Evolutionary conservation across 53 echinoderm and acorn worm species (phyloP).

Genomic region (Pentamera pediparva): DNA sequence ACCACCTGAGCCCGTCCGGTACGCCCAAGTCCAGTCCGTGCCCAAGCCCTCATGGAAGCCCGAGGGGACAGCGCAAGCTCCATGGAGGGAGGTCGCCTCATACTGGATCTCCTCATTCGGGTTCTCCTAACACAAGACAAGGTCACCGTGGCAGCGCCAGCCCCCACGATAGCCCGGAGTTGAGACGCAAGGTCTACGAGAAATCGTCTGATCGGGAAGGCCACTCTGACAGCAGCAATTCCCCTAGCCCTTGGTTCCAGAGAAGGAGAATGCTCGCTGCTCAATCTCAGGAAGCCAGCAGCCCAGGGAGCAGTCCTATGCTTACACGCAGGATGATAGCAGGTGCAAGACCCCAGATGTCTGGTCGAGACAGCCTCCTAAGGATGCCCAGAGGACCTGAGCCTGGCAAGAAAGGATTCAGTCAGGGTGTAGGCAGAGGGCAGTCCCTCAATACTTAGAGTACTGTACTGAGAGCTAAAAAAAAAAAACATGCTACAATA

Average conservation of each 20-base stretch:
- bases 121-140: slow-evolving; percentile 27
- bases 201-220: slow-evolving; percentile 50
- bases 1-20: slow-evolving; percentile 76
- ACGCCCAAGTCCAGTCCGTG: slow-evolving; percentile 94
- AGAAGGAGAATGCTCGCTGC: slow-evolving; percentile 63
- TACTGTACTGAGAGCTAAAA: too few species aligned
- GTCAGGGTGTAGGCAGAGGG: slow-evolving; percentile 69
- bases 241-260: slow-evolving; percentile 84
- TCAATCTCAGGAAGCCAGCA: slow-evolving; percentile 45
- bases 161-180: slow-evolving; percentile 77
- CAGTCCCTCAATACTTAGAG: slow-evolving; percentile 16
- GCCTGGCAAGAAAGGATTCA: slow-evolving; percentile 50
- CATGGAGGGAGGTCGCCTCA: slow-evolving; percentile 67
- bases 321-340: slow-evolving; percentile 53
- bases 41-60: slow-evolving; percentile 94
- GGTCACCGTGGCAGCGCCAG: slow-evolving; percentile 49
- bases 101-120: slow-evolving; percentile 17
- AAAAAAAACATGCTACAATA: too few species aligned
- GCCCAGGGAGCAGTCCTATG: slow-evolving; percentile 72
- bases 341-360: slow-evolving; percentile 36
- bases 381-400: slow-evolving; percentile 63
- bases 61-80: slow-evolving; percentile 66
- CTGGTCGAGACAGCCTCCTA: slow-evolving; percentile 46
- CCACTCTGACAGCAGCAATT: slow-evolving; percentile 64
- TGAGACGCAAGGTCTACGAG: slow-evolving; percentile 54